Evolutionary conservation across 2,888 invertebrate genomes (phyloP), one percentile per base, ranked within the genome.

Genomic region (Pristionchus entomophagus): DNA sequence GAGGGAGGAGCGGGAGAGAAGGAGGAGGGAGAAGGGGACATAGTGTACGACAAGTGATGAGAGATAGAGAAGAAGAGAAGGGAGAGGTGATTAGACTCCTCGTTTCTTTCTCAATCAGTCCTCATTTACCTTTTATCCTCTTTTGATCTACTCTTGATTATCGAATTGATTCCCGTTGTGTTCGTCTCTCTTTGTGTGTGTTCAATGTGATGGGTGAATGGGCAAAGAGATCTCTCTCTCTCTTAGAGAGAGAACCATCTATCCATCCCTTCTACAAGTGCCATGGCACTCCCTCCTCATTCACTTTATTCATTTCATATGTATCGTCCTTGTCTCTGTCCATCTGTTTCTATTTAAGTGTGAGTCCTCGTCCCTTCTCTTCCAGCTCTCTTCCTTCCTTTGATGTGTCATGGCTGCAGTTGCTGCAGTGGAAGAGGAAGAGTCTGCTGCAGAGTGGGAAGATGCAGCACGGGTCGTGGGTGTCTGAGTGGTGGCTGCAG

Each of bases 281-380:
- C 51, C 78, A n/a, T 29, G 49, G 77, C 77, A 49, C 78, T 51
- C 35, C 78, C 41, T 41, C 41, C 41, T n/a, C 73, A 73, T 73
- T 73, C 73, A 73, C 73, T 51, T 80, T 51, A 80, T 51, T 51
- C 78, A 80, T 80, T 51, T 80, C 78, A 80, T 80, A 49, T 80
- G 51, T 80, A 49, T 59, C 59, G 59, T 82, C 82, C 59, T 38
- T 38, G 38, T 41, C 38, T 29, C 35, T 81, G n/a, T 45, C 77
- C 82, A 82, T 59, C 38, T 82, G 82, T 82, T 82, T 59, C 56
- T 26, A 41, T 82, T 82, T 82, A 82, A 59, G 38, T 45, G 38
- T 59, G 26, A 6, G 35, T 38, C 35, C 53, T 53, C 3, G 49
- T 45, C 49, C 77, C n/a, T 41, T 49, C 45, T 14, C 73, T 78